Conservation (phyloP, 1,140 invertebrate genomes). For the Procambarus virginalis region DNA sequence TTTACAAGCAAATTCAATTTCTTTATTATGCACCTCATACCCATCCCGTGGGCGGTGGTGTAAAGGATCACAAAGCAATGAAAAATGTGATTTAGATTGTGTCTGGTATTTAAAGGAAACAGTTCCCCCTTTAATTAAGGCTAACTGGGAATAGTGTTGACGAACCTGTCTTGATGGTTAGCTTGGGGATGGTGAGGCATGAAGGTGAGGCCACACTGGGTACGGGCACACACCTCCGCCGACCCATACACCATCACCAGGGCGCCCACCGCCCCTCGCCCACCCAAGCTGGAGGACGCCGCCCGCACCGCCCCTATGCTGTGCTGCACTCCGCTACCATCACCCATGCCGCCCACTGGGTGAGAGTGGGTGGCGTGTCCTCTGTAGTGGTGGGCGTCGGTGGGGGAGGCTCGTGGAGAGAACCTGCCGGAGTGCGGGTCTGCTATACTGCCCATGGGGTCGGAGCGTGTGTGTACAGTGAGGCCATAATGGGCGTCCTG, state of each 20-base stretch:
- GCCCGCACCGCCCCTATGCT: constrained; percentile 14
- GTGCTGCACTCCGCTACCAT: not conserved
- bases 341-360: not conserved
- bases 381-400: not conserved
- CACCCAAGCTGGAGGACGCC: not conserved
- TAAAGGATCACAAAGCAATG: too few species aligned
- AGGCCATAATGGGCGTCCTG: constrained; percentile 15
- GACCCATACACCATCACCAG: constrained; percentile 57
- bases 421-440: not conserved
- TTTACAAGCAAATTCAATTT: too few species aligned
- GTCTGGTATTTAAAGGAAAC: too few species aligned
- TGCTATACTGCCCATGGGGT: not conserved
- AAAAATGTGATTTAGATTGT: too few species aligned
- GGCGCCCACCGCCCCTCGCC: constrained; percentile 31
- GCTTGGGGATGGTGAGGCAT: not conserved
- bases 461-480: not conserved
- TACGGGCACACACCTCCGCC: constrained; percentile 46
- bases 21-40: too few species aligned
- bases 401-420: not conserved
- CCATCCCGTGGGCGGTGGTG: too few species aligned
- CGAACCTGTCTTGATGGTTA: not conserved
- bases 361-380: not conserved
- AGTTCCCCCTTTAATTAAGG: too few species aligned
- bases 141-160: not conserved
- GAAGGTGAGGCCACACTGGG: constrained; percentile 44